Conservation (phyloP, 2,888 invertebrate genomes). For the Noctua comes region DNA sequence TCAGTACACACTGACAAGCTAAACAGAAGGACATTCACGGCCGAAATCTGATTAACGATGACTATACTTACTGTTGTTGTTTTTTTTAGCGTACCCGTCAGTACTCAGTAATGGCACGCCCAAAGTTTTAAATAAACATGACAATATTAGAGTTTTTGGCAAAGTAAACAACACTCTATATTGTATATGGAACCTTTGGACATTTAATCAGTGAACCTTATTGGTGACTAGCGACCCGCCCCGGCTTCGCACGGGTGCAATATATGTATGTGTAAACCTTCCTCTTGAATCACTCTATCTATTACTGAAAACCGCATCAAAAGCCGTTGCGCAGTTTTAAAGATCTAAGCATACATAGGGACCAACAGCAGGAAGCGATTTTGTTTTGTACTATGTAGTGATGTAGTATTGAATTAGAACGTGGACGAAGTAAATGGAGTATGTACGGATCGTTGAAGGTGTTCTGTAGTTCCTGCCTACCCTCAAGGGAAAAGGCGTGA, state of each 20-base stretch:
- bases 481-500: not conserved
- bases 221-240: too few species aligned
- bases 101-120: constrained; percentile 17
- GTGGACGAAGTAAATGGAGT: not conserved
- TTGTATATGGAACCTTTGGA: too few species aligned
- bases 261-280: too few species aligned
- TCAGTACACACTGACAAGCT: constrained; percentile 10
- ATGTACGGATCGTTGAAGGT: not conserved
- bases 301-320: too few species aligned
- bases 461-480: not conserved
- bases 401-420: not conserved
- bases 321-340: too few species aligned
- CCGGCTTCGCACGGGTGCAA: too few species aligned
- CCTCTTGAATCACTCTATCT: too few species aligned
- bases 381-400: too few species aligned
- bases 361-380: too few species aligned
- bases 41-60: constrained; percentile 39
- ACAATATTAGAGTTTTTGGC: not conserved
- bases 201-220: not conserved
- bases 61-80: constrained; percentile 35
- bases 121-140: constrained; percentile 27
- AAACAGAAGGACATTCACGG: constrained; percentile 36
- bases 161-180: not conserved
- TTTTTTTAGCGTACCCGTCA: constrained; percentile 7
- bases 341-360: too few species aligned